A percentile compares a stretch with the other conserved stretches of the same genome.
These are phyloP conservation scores for Lithosia quadra DNA, from an alignment of 2,888 invertebrate species.

Conservation along the genomic window DNA sequence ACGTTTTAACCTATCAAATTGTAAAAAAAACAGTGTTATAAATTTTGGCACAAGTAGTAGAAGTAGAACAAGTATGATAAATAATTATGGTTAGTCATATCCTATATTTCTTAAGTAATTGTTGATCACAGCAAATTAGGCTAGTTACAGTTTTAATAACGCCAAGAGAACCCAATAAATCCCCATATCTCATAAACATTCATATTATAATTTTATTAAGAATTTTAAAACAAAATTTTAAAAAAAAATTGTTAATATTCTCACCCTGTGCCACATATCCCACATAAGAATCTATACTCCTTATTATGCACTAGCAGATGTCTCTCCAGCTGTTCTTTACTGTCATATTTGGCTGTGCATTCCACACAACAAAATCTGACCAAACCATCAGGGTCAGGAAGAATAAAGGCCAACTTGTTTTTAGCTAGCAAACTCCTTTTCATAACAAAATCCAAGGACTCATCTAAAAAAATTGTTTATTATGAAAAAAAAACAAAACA, in stretches of 20 bases:
- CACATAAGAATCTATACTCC: slow-evolving; percentile 91
- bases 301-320: slow-evolving; percentile 92
- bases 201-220: background rate
- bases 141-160: too few relatives aligned
- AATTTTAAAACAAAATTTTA: background rate
- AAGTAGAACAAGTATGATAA: background rate
- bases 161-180: too few relatives aligned
- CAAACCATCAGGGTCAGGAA: slow-evolving; percentile 89
- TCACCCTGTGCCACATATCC: slow-evolving; percentile 91
- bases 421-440: slow-evolving; percentile 86
- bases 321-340: slow-evolving; percentile 91
- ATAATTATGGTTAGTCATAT: too few relatives aligned
- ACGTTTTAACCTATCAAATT: slow-evolving; percentile 86
- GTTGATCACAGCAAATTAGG: too few relatives aligned
- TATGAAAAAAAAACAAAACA: slow-evolving; percentile 3
- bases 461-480: slow-evolving; percentile 6
- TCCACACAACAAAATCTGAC: slow-evolving; percentile 92
- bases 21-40: background rate
- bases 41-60: background rate
- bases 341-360: slow-evolving; percentile 91
- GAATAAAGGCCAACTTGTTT: slow-evolving; percentile 91
- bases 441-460: slow-evolving; percentile 62
- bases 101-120: too few relatives aligned
- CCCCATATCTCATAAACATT: background rate
- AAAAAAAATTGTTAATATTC: slow-evolving; percentile 28